Percentiles rank a stretch among this genome's conserved stretches.
Evolutionary conservation across 1,140 invertebrate species (phyloP).

Genomic region (Caenorhabditis briggsae): DNA sequence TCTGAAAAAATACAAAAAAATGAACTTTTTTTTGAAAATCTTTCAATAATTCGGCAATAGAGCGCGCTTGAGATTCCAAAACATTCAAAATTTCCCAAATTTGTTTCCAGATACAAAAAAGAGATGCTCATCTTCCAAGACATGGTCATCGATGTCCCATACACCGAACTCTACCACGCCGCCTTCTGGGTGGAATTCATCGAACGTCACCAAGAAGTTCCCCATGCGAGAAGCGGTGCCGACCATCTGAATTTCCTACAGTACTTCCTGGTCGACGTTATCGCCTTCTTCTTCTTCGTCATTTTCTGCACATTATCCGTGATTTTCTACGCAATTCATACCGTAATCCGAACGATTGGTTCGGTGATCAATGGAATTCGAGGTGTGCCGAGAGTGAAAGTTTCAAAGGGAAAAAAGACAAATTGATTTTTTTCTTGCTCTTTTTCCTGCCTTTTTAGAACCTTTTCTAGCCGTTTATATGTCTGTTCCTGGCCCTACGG

Average conservation of each 20-base stretch:
- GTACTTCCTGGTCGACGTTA: constrained; percentile 76
- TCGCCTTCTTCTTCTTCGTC: constrained; percentile 70
- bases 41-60: background rate
- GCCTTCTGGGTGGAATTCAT: constrained; percentile 78
- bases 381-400: background rate
- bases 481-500: background rate
- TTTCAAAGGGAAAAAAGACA: constrained; percentile 19
- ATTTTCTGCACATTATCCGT: constrained; percentile 4
- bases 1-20: constrained; percentile 16
- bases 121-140: constrained; percentile 77
- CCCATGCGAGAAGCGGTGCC: constrained; percentile 76
- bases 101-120: constrained; percentile 68
- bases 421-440: background rate
- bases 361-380: background rate
- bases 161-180: constrained; percentile 77
- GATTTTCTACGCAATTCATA: constrained; percentile 11
- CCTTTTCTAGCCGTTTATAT: background rate
- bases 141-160: constrained; percentile 77
- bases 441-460: background rate
- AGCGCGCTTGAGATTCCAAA: too few species aligned
- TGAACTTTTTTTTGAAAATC: background rate
- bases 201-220: constrained; percentile 76
- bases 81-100: background rate
- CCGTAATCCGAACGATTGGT: constrained; percentile 16
- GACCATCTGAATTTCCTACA: constrained; percentile 75